phyloP scores from a whole-genome alignment of 2,797 vertebrate genomes.

The Enteromius paludinosus region DNA sequence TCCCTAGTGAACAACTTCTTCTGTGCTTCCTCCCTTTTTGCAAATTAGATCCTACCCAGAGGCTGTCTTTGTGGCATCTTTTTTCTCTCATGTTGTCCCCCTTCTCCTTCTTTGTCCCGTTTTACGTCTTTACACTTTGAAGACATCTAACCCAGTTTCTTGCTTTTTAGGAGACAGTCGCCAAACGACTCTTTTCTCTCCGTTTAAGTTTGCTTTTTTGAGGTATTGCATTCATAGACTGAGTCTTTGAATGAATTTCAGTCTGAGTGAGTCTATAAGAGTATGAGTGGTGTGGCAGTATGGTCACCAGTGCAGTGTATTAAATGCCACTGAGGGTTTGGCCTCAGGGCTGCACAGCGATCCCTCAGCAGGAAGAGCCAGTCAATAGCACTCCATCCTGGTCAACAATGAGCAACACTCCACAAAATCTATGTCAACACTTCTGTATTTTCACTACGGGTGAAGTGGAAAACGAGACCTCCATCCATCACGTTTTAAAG shows the following conservation, averaged over 20 bases:
- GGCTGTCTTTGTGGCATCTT: conserved; percentile 51
- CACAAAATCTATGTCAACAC: conserved; percentile 75
- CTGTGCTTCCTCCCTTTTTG: conserved; percentile 50
- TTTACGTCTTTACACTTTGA: conserved; percentile 39
- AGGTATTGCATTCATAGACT: conserved; percentile 57
- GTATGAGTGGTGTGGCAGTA: conserved; percentile 69
- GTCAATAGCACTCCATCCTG: conserved; percentile 82
- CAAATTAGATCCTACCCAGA: conserved; percentile 58
- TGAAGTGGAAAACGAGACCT: conserved; percentile 27
- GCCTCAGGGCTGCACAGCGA: conserved; percentile 76
- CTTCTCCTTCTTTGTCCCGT: conserved; percentile 62
- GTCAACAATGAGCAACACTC: conserved; percentile 81
- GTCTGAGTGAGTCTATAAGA: conserved; percentile 50
- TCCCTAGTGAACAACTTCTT: conserved; percentile 57
- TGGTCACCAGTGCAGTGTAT: conserved; percentile 81
- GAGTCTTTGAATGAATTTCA: conserved; percentile 60
- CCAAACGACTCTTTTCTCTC: conserved; percentile 20
- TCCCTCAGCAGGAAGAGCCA: conserved; percentile 76
- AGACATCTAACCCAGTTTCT: conserved; percentile 13
- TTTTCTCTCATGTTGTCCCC: conserved; percentile 50
- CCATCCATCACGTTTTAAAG: conserved; percentile 15
- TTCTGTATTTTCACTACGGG: conserved; percentile 48
- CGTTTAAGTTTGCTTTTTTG: conserved; percentile 42
- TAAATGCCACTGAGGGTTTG: conserved; percentile 84
- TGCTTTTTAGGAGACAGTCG: neutral